A percentile compares a stretch with the other conserved stretches of the same genome.
Conservation (phyloP, 2,888 invertebrate genomes). For the Zaprionus lineosus region DNA sequence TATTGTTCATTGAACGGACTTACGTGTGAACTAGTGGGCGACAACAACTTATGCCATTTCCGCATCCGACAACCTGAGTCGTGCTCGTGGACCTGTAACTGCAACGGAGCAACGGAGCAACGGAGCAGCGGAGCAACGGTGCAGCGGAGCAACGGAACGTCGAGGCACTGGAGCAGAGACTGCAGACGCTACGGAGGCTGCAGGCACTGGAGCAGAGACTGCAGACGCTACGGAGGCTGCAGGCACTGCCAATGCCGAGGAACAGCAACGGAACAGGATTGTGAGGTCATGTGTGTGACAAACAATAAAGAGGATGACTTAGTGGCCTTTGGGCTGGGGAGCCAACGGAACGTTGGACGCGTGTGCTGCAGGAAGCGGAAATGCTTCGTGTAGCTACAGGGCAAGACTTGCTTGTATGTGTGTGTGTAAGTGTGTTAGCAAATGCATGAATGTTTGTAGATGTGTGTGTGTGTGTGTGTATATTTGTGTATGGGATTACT, state of each 20-base stretch:
- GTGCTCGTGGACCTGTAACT: too few relatives aligned
- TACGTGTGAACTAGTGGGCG: conserved; percentile 74
- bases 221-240: conserved; percentile 16
- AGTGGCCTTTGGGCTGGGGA: conserved; percentile 30
- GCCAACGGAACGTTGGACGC: conserved; percentile 22
- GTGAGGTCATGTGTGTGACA: conserved; percentile 74
- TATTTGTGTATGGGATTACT: conserved; percentile 22
- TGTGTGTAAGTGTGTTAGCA: conserved; percentile 22
- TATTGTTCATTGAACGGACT: conserved; percentile 68
- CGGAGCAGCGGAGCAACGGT: too few relatives aligned
- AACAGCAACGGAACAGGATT: conserved; percentile 66
- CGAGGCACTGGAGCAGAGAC: too few relatives aligned
- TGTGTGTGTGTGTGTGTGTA: conserved; percentile 4
- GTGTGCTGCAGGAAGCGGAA: conserved; percentile 65
- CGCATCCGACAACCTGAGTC: conserved; percentile 63
- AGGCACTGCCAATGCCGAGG: conserved; percentile 31
- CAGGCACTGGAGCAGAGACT: too few relatives aligned
- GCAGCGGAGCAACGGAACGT: too few relatives aligned
- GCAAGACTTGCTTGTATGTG: too few relatives aligned
- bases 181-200: too few relatives aligned
- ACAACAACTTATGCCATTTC: conserved; percentile 79
- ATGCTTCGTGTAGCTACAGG: too few relatives aligned
- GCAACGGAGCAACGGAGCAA: too few relatives aligned
- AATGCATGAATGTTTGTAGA: too few relatives aligned
- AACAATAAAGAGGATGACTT: conserved; percentile 74